phyloP scores from a whole-genome alignment of 2,113 vertebrate genomes.

The Otolemur garnettii region DNA sequence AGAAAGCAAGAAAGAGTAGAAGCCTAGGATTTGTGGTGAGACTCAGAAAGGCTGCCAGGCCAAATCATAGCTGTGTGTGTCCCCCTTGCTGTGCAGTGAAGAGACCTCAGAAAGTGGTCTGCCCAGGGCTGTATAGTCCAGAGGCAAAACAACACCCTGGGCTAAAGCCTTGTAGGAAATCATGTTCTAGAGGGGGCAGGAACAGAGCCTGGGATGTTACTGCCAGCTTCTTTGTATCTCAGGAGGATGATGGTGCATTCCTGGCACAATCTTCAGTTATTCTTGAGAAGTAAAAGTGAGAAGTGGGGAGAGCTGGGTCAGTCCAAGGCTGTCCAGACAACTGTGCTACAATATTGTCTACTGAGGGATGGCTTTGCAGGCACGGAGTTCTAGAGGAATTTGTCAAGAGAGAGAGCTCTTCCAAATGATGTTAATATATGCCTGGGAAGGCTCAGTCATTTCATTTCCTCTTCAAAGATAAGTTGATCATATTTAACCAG shows the following conservation, averaged over 20 bases:
- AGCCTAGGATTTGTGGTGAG: background rate
- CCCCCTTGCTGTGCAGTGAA: background rate
- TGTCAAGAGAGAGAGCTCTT: background rate
- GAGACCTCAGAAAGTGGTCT: background rate
- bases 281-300: background rate
- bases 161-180: background rate
- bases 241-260: background rate
- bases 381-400: background rate
- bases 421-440: background rate
- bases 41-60: background rate
- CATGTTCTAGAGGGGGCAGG: background rate
- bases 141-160: background rate
- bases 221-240: background rate
- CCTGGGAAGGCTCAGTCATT: background rate
- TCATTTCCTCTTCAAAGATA: conserved; percentile 26
- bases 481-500: background rate
- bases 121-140: background rate
- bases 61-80: background rate
- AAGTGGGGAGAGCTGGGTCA: background rate
- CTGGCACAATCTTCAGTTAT: background rate
- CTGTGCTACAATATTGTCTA: background rate
- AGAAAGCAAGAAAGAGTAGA: background rate
- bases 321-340: background rate
- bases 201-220: background rate
- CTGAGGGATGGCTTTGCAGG: background rate